Evolutionary conservation across 2,888 invertebrate species (phyloP), one percentile per base, ranked within the genome.

Genomic region (Heliconius charithonia): DNA sequence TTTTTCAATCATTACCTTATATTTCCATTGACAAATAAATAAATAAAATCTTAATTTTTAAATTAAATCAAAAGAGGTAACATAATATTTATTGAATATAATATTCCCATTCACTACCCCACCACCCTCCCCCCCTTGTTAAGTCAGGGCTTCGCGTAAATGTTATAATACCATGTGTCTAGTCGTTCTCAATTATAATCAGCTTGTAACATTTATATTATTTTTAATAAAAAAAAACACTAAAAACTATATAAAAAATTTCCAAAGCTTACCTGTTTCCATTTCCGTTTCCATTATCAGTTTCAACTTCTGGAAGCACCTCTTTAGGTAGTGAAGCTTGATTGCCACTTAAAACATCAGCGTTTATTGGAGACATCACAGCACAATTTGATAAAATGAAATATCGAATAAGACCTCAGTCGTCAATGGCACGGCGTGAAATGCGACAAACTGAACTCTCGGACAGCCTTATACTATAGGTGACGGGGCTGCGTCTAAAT

Each of bases 321-420:
- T 91, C 85, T 83, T 93, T 94, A 7, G 89, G 90, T 10, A 91
- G 85, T 80, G 86, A 91, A 78, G 83, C 84, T 83, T 91, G 90
- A 81, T 86, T 85, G 73, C 87, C 91, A 76, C 90, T 91, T n/a
- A 92, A 81, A 77, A 90, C 88, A 81, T 88, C 91, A 69, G 87
- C 91, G 84, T 93, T 93, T 63, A 93, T 89, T 59, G 95, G 94
- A 82, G 94, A 92, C 95, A 94, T 95, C 89, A 90, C 91, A 90
- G 80, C 87, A 92, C 89, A 87, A 72, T 82, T 83, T 84, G 80
- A 7, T 80, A 0, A 59, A n/a, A 12, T 82, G 83, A 84, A 83
- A 84, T 81, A 82, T 79, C 79, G 80, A 83, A 81, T 83, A 83
- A 85, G 86, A 91, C 90, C 87, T 87, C 79, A 84, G 82, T 86